Conservation (phyloP, 64 coral and sea anemone species). For the Cladopsammia gracilis region DNA sequence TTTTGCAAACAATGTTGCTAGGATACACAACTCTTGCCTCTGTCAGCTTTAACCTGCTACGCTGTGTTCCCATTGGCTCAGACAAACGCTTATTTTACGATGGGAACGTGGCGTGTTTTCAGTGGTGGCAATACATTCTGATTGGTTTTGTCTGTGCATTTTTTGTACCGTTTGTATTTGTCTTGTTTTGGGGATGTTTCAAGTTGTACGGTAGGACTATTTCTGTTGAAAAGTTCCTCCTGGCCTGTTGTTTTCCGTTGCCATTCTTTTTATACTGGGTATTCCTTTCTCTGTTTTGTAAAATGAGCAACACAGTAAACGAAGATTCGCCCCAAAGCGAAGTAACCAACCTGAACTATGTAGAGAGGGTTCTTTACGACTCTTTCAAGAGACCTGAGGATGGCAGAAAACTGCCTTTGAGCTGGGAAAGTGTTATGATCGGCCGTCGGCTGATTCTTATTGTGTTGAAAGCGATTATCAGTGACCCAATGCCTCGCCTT, state of each 20-base stretch:
- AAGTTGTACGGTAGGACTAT: conserved; percentile 55
- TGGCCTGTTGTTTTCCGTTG: conserved; percentile 67
- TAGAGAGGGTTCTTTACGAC: conserved; percentile 62
- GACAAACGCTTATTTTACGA: conserved; percentile 62
- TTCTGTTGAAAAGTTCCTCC: conserved; percentile 40
- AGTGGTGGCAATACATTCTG: conserved; percentile 82
- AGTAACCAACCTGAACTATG: background rate
- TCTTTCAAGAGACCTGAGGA: conserved; percentile 55
- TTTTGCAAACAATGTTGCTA: conserved; percentile 87
- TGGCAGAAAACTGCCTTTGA: conserved; percentile 16
- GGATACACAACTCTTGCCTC: conserved; percentile 78
- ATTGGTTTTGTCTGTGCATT: conserved; percentile 46
- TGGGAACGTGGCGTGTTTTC: conserved; percentile 68
- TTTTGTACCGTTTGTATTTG: conserved; percentile 75
- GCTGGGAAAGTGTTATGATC: conserved; percentile 92
- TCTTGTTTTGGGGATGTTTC: conserved; percentile 65
- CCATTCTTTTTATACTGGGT: conserved; percentile 42
- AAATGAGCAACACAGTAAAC: too few relatives aligned
- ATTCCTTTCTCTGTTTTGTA: background rate
- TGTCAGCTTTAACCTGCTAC: conserved; percentile 41
- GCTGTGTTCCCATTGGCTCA: conserved; percentile 56
- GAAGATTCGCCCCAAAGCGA: too few relatives aligned
- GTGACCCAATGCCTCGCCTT: conserved; percentile 58
- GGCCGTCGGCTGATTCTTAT: conserved; percentile 76
- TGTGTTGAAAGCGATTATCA: conserved; percentile 47